Evolutionary conservation across 2,113 vertebrate genomes (phyloP).

Genomic region (Aplodontia rufa): DNA sequence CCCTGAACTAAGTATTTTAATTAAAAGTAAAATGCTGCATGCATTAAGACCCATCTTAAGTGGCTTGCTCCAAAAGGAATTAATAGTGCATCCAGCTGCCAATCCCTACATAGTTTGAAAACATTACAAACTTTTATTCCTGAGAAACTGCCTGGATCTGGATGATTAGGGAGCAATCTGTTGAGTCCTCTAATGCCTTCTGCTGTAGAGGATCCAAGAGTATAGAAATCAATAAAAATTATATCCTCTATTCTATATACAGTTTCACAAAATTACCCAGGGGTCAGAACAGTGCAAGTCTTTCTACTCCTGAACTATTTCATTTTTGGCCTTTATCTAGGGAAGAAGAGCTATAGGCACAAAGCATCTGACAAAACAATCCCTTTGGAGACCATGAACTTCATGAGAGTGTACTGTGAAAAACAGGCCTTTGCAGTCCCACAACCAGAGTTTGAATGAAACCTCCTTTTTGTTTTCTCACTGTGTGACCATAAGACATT

Average conservation of each 20-base stretch:
- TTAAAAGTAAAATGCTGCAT: constrained; percentile 73
- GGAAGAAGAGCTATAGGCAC: background rate
- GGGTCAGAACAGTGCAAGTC: background rate
- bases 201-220: constrained; percentile 9
- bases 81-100: constrained; percentile 57
- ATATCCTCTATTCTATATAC: background rate
- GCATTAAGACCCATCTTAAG: constrained; percentile 49
- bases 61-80: constrained; percentile 70
- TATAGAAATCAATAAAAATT: constrained; percentile 17
- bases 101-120: constrained; percentile 61
- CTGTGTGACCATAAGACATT: background rate
- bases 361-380: background rate
- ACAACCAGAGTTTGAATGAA: background rate
- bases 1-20: constrained; percentile 78
- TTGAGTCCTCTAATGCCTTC: constrained; percentile 24
- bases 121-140: constrained; percentile 73
- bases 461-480: background rate
- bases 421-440: background rate
- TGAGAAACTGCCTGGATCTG: constrained; percentile 65
- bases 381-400: background rate
- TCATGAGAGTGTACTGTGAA: background rate
- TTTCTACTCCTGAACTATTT: background rate
- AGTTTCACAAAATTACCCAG: background rate
- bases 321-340: background rate
- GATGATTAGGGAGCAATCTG: constrained; percentile 67